These are phyloP conservation scores for Ephydatia muelleri DNA, from an alignment of 37 sponge, comb jelly and placozoan genomes.

Conservation along the genomic window DNA sequence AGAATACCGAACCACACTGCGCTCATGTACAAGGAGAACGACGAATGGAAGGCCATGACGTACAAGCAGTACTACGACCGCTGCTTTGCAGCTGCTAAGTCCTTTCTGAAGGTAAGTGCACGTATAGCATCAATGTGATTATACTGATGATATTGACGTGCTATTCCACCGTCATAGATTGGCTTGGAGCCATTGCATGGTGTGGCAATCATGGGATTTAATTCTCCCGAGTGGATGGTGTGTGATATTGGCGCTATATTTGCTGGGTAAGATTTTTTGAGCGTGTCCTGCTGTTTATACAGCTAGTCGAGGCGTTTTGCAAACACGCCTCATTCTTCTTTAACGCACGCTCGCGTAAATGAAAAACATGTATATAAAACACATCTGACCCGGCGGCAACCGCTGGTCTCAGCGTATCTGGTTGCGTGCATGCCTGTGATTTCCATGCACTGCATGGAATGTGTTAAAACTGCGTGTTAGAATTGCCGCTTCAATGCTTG, in stretches of 20 bases:
- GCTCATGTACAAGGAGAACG: constrained; percentile 50
- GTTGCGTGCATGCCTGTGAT: too few relatives aligned
- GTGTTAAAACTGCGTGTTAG: too few relatives aligned
- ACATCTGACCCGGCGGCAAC: too few relatives aligned
- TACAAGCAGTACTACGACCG: constrained; percentile 59
- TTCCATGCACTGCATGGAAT: too few relatives aligned
- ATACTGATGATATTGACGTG: neutral
- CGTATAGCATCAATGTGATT: neutral
- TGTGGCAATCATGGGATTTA: constrained; percentile 89
- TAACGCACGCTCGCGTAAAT: too few relatives aligned
- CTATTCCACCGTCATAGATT: constrained; percentile 39
- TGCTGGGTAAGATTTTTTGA: constrained; percentile 65
- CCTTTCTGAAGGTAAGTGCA: constrained; percentile 33
- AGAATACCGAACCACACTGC: constrained; percentile 36
- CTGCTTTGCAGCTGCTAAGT: constrained; percentile 60
- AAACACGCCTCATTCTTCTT: too few relatives aligned
- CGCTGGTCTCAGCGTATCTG: too few relatives aligned
- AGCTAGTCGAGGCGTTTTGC: too few relatives aligned
- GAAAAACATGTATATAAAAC: too few relatives aligned
- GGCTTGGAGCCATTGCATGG: constrained; percentile 67
- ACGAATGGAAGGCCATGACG: constrained; percentile 47
- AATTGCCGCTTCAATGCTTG: too few relatives aligned
- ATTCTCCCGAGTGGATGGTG: constrained; percentile 80
- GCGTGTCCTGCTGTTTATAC: neutral
- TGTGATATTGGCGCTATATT: constrained; percentile 83